These are phyloP conservation scores for Triops cancriformis DNA, from an alignment of 1,140 invertebrate genomes.

Conservation along the genomic window DNA sequence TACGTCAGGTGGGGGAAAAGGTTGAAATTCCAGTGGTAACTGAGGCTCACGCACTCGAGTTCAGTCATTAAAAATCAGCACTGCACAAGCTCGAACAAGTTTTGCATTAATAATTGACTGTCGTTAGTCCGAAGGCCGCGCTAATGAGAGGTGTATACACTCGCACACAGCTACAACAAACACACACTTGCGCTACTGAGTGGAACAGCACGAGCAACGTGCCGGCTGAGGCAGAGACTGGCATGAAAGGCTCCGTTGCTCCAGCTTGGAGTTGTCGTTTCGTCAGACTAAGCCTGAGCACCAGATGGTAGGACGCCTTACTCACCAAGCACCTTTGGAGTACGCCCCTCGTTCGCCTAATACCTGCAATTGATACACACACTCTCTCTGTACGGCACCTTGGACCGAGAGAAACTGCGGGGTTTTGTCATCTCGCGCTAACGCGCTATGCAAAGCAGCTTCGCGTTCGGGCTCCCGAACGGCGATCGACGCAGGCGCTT, in stretches of 20 bases:
- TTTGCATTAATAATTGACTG: neutral
- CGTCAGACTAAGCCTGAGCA: constrained; percentile 8
- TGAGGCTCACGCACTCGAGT: neutral
- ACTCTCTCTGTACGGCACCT: neutral
- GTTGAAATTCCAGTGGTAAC: too few species aligned
- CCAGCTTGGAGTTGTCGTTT: neutral
- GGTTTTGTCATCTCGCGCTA: neutral
- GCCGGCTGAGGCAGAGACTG: neutral
- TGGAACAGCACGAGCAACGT: neutral
- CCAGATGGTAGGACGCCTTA: constrained; percentile 2
- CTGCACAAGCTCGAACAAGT: too few species aligned
- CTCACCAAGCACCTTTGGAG: neutral
- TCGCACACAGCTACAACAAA: neutral
- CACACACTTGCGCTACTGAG: neutral
- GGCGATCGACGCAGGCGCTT: neutral
- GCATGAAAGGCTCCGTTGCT: neutral
- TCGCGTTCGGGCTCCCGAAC: neutral
- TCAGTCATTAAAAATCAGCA: neutral
- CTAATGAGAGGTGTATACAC: neutral
- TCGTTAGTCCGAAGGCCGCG: neutral
- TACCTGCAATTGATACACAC: neutral
- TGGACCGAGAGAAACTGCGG: neutral
- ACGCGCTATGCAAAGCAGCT: neutral
- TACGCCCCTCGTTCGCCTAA: neutral
- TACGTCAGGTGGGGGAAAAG: too few species aligned